Conservation (phyloP, 2,113 vertebrate genomes). For the Speoplatyrhinus poulsoni region DNA sequence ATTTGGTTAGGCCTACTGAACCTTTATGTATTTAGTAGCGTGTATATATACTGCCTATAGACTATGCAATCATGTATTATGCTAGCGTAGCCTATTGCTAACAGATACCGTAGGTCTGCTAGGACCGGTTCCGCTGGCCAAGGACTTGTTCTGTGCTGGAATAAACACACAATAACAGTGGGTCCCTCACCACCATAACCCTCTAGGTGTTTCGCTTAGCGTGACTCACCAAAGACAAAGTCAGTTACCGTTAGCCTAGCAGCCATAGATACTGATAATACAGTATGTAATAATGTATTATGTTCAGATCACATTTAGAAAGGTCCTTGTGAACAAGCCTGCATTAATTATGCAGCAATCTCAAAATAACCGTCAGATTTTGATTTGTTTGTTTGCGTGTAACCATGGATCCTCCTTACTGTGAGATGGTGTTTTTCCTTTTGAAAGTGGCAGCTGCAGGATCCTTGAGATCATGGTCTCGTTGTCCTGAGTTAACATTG, state of each 20-base stretch:
- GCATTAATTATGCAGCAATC: background rate
- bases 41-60: no score
- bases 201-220: background rate
- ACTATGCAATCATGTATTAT: no score
- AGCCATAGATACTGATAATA: no score
- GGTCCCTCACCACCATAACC: constrained; percentile 34
- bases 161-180: background rate
- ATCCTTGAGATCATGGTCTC: background rate
- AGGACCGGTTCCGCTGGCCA: background rate
- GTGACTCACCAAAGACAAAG: background rate
- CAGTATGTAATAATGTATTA: no score
- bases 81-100: no score
- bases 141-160: constrained; percentile 14
- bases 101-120: no score
- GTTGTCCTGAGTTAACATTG: background rate
- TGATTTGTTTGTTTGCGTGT: constrained; percentile 11
- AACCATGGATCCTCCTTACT: constrained; percentile 30
- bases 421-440: constrained; percentile 2
- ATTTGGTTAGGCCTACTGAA: no score
- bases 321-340: background rate
- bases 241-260: no score
- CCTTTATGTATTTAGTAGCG: no score
- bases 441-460: constrained; percentile 54
- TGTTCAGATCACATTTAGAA: no score
- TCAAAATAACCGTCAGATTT: constrained; percentile 15